Evolutionary conservation across 2,113 vertebrate species (phyloP).

Genomic region (Epinephelus moara): DNA sequence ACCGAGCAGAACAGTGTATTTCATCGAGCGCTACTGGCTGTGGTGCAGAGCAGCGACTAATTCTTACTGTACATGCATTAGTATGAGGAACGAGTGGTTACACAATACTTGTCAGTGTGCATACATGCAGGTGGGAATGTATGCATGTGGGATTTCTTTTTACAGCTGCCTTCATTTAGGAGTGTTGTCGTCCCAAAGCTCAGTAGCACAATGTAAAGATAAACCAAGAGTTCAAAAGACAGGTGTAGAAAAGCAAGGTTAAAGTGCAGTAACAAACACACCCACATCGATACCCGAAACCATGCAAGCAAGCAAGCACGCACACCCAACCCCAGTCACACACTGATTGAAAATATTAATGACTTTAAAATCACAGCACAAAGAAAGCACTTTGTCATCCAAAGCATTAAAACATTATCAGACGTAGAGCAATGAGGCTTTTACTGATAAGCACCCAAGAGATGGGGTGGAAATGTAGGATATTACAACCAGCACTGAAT

Average conservation of each 20-base stretch:
- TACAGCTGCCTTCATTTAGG: slow-evolving; percentile 36
- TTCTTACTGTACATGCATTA: slow-evolving; percentile 30
- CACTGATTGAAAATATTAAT: slow-evolving; percentile 11
- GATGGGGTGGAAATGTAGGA: neutral
- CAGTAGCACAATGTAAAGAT: neutral
- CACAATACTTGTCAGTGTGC: slow-evolving; percentile 9
- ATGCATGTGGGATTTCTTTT: slow-evolving; percentile 3
- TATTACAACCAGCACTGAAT: neutral
- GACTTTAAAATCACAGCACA: slow-evolving; percentile 18
- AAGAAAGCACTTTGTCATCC: slow-evolving; percentile 33
- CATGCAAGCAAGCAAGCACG: slow-evolving; percentile 3
- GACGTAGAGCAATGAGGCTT: slow-evolving; percentile 12
- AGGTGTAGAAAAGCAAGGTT: neutral
- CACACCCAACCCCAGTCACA: neutral
- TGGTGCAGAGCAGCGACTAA: slow-evolving; percentile 44
- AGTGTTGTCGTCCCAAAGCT: slow-evolving; percentile 10
- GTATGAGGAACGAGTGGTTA: slow-evolving; percentile 10
- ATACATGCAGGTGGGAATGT: slow-evolving; percentile 15
- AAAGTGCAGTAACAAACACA: neutral
- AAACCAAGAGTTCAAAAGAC: neutral
- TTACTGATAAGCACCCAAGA: slow-evolving; percentile 11
- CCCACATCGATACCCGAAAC: neutral
- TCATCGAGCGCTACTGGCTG: slow-evolving; percentile 24
- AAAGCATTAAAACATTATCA: slow-evolving; percentile 17
- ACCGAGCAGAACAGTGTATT: slow-evolving; percentile 9